Conservation (phyloP, 2,113 vertebrate genomes). For the Nettapus auritus region DNA sequence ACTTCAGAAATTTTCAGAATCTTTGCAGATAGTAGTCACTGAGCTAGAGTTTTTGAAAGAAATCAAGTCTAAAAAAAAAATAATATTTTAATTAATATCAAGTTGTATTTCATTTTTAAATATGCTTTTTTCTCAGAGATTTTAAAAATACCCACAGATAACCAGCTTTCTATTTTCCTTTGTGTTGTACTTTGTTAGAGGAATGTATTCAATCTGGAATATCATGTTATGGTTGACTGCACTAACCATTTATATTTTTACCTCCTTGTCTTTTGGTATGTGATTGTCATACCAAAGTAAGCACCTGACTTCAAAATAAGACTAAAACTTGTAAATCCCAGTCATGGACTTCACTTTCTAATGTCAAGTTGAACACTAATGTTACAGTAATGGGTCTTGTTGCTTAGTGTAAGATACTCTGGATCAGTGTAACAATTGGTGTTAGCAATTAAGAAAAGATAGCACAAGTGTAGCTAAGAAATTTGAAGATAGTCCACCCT, state of each 20-base stretch:
- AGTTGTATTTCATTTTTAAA: not conserved
- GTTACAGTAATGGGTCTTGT: not conserved
- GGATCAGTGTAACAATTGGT: no score
- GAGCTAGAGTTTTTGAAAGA: not conserved
- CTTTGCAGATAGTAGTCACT: not conserved
- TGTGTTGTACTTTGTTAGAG: not conserved
- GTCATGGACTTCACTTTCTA: not conserved
- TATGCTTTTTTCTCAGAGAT: not conserved
- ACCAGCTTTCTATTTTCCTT: not conserved
- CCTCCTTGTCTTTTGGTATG: not conserved
- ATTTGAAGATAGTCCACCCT: not conserved
- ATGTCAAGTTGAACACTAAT: accelerated
- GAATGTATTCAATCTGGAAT: not conserved
- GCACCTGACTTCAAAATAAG: not conserved
- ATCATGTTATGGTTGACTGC: not conserved
- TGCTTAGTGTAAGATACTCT: not conserved
- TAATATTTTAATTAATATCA: not conserved
- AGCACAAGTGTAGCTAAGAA: not conserved
- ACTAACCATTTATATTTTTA: not conserved
- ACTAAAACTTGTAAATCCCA: not conserved
- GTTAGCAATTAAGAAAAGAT: not conserved
- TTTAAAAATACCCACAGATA: not conserved
- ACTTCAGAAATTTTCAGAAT: not conserved
- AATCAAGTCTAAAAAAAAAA: not conserved
- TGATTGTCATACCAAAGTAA: not conserved